Evolutionary conservation across 2,888 invertebrate species (phyloP), one percentile per base, ranked within the genome.

Genomic region (Protodeltote pygarga): DNA sequence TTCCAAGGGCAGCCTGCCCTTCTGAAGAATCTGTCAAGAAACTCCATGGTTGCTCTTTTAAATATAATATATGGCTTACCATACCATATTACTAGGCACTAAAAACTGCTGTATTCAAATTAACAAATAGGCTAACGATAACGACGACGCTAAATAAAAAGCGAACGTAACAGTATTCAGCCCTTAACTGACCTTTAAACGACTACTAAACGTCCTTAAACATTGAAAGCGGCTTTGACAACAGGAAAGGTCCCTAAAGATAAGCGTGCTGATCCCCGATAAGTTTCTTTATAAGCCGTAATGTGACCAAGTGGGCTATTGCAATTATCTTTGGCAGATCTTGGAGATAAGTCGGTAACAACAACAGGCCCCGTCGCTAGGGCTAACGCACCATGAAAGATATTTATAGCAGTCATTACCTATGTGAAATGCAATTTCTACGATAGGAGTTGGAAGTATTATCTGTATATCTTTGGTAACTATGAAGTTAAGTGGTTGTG

Each of bases 261-360:
- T 49, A 59, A 65, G 31, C 37, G 19, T 1, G 17, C 23, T 37
- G 46, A 61, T 65, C 46, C 28, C 31, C 27, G 42, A 62, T 53
- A 62, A 51, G 42, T 62, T 65, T 47, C 33, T 57, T 52, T 57
- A 55, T 47, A 62, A 50, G 45, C 37, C 42, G 23, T 49, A 48
- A 39, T 55, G 41, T 45, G 29, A 54, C 23, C 39, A 47, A 66
- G 48, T 50, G 42, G 49, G 45, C 52, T 63, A 60, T 64, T 57
- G 72, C 67, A 74, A 78, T 77, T 73, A 78, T 74, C 65, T 68
- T 46, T 38, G 40, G 53, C 58, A 59, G 72, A 71, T 75, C 67
- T 53, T 31, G 29, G 31, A 64, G 73, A 72, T 74, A 70, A 63
- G 60, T 58, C 11, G 25, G 60, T 25, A 59, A 47, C 51, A 61